Conservation (phyloP, 2,888 invertebrate genomes). For the Lithophane semibrunnea region DNA sequence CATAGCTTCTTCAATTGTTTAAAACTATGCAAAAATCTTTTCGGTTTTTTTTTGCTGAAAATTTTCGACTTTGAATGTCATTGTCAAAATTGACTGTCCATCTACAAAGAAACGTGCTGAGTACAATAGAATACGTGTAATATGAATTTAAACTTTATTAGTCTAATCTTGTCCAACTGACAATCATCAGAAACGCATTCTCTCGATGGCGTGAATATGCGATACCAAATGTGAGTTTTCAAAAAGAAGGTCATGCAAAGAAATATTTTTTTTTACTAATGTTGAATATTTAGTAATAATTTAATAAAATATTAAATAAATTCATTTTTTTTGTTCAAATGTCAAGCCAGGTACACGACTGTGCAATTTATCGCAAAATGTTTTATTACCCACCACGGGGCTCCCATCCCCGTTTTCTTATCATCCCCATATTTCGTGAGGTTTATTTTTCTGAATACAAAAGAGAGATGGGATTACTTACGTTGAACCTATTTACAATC, state of each 20-base stretch:
- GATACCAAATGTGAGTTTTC: no score
- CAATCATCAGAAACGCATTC: no score
- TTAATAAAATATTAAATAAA: conserved; percentile 22
- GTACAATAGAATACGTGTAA: no score
- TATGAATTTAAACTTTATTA: no score
- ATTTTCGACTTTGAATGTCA: neutral
- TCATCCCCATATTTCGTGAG: conserved; percentile 49
- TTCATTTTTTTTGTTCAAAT: conserved; percentile 12
- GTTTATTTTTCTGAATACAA: conserved; percentile 57
- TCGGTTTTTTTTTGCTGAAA: neutral
- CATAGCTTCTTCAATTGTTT: neutral
- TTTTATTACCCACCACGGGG: conserved; percentile 56
- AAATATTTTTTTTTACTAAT: neutral
- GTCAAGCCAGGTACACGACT: conserved; percentile 39
- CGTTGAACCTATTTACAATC: conserved; percentile 49
- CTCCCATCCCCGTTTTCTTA: conserved; percentile 37
- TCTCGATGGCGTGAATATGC: no score
- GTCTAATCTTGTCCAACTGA: no score
- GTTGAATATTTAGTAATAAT: conserved; percentile 5
- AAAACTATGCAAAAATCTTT: conserved; percentile 7
- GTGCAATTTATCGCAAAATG: conserved; percentile 63
- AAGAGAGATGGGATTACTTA: conserved; percentile 46
- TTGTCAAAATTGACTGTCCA: no score
- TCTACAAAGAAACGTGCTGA: no score
- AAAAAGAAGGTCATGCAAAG: neutral